phyloP scores from a whole-genome alignment of 2,888 invertebrate species.

The Adineta ricciae region DNA sequence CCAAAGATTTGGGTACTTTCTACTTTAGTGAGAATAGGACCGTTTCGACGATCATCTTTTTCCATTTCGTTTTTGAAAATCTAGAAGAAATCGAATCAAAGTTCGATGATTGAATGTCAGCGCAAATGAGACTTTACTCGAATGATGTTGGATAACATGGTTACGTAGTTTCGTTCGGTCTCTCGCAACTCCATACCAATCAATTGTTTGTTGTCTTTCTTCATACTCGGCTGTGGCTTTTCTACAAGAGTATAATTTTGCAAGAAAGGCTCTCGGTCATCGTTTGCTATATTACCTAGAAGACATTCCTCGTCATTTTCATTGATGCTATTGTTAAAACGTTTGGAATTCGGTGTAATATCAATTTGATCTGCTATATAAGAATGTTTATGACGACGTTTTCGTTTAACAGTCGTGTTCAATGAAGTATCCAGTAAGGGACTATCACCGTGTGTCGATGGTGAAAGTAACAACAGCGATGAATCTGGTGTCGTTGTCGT shows the following conservation, averaged over 20 bases:
- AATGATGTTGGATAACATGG: slow-evolving; percentile 80
- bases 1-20: slow-evolving; percentile 90
- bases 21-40: slow-evolving; percentile 55
- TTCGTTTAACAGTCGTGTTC: background rate
- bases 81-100: slow-evolving; percentile 52
- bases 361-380: background rate
- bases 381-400: background rate
- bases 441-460: slow-evolving; percentile 42
- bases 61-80: slow-evolving; percentile 85
- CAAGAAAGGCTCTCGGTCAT: too few species aligned
- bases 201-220: slow-evolving; percentile 38
- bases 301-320: background rate
- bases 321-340: background rate
- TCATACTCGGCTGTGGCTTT: background rate
- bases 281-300: background rate
- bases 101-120: background rate
- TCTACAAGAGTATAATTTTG: background rate
- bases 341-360: background rate
- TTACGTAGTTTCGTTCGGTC: slow-evolving; percentile 93
- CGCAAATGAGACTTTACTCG: slow-evolving; percentile 57
- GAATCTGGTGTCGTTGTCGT: slow-evolving; percentile 37
- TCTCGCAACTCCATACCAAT: slow-evolving; percentile 67
- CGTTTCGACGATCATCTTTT: slow-evolving; percentile 68
- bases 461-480: background rate
- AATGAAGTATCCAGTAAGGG: background rate